Conservation (phyloP, 2,888 invertebrate genomes). For the Camponotus fellah region DNA sequence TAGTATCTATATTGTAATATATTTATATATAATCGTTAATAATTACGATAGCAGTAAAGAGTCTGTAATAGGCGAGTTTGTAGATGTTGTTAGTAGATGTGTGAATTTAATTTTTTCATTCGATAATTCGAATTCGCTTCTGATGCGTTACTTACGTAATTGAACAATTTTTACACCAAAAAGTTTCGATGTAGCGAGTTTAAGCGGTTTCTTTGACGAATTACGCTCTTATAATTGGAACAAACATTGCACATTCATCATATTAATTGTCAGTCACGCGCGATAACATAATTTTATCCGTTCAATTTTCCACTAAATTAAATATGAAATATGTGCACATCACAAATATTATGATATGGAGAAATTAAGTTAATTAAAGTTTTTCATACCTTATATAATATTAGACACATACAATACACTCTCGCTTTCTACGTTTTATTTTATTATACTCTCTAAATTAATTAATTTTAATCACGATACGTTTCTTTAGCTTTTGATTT, state of each 20-base stretch:
- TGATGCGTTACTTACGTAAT: constrained; percentile 16
- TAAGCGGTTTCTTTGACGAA: constrained; percentile 32
- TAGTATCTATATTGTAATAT: constrained; percentile 80
- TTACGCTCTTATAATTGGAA: constrained; percentile 5
- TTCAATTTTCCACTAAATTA: constrained; percentile 31
- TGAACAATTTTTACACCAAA: not conserved
- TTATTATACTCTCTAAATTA: constrained; percentile 17
- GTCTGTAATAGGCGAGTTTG: constrained; percentile 81
- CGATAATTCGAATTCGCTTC: constrained; percentile 74
- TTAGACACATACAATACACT: not conserved
- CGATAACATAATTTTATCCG: constrained; percentile 24
- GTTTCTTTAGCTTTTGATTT: constrained; percentile 15
- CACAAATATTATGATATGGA: constrained; percentile 20
- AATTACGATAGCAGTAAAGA: constrained; percentile 81
- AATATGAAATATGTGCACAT: not conserved
- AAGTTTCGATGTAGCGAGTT: not conserved
- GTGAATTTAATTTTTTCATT: constrained; percentile 75
- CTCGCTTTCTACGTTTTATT: not conserved
- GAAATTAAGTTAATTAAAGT: constrained; percentile 16
- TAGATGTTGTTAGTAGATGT: constrained; percentile 77
- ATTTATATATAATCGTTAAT: constrained; percentile 75
- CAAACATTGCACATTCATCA: constrained; percentile 20
- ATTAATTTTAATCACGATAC: constrained; percentile 3
- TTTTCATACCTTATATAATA: not conserved
- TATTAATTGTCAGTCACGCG: constrained; percentile 10